phyloP scores from a whole-genome alignment of 2,797 vertebrate species.

The Chiroxiphia lanceolata region DNA sequence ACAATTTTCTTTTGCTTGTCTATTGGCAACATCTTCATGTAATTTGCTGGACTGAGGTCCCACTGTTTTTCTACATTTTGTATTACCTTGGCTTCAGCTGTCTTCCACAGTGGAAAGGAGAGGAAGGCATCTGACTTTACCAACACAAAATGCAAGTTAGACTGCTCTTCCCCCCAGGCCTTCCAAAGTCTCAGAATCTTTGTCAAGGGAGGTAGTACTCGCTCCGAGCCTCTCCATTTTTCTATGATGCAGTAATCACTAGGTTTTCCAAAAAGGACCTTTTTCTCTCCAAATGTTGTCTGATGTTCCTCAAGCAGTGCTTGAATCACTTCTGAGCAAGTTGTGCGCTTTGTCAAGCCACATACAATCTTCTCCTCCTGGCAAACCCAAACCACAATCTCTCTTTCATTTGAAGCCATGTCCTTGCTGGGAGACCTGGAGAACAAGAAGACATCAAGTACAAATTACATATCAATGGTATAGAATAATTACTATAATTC shows the following conservation, averaged over 20 bases:
- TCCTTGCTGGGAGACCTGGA: constrained; percentile 79
- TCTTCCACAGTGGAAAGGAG: constrained; percentile 80
- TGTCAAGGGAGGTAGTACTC: constrained; percentile 89
- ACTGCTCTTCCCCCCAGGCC: constrained; percentile 91
- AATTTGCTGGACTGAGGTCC: constrained; percentile 81
- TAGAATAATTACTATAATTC: background rate
- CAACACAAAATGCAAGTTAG: constrained; percentile 87
- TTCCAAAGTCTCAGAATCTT: constrained; percentile 92
- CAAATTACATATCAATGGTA: background rate
- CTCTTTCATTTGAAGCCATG: constrained; percentile 83
- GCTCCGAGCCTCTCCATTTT: constrained; percentile 92
- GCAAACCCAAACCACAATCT: constrained; percentile 92
- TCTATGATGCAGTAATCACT: constrained; percentile 93
- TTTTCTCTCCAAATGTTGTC: constrained; percentile 80
- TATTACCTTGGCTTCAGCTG: constrained; percentile 75
- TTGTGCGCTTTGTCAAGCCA: constrained; percentile 92
- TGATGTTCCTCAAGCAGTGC: constrained; percentile 92
- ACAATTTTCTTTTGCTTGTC: constrained; percentile 94
- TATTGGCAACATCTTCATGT: constrained; percentile 82
- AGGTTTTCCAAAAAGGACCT: constrained; percentile 84
- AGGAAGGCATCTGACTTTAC: constrained; percentile 88
- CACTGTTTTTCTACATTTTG: constrained; percentile 78
- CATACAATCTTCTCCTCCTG: constrained; percentile 95
- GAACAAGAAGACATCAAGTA: constrained; percentile 11
- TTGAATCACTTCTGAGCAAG: constrained; percentile 88